These are phyloP conservation scores for Virgularia gustaviana DNA, from an alignment of 92 coral and sea anemone species.

Conservation along the genomic window DNA sequence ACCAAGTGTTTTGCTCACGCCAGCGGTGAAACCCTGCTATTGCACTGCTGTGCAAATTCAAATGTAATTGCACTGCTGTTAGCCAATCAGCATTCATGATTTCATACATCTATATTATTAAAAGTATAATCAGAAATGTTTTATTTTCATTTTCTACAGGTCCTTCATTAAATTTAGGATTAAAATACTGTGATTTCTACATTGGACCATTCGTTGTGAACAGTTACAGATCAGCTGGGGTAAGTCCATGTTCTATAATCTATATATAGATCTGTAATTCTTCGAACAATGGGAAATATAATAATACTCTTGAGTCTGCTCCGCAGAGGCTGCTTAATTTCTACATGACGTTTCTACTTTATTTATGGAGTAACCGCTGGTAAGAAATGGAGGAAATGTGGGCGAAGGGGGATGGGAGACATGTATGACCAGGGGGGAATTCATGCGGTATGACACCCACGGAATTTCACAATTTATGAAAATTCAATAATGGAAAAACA, in stretches of 20 bases:
- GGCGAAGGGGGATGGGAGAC: no score
- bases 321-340: no score
- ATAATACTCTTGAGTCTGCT: no score
- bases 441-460: no score
- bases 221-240: slow-evolving; percentile 87
- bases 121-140: background rate
- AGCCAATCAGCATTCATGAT: background rate
- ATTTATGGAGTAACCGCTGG: no score
- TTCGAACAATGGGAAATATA: background rate
- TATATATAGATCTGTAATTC: background rate
- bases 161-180: slow-evolving; percentile 75
- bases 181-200: slow-evolving; percentile 63
- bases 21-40: background rate
- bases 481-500: no score
- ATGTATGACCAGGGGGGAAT: no score
- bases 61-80: no score
- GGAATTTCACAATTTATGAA: no score
- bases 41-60: background rate
- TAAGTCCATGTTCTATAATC: slow-evolving; percentile 39
- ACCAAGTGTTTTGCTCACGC: background rate
- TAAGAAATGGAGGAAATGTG: no score
- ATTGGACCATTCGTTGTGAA: slow-evolving; percentile 80
- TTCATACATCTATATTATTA: background rate
- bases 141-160: slow-evolving; percentile 49
- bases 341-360: no score